Evolutionary conservation across 2,797 vertebrate genomes (phyloP), one percentile per base, ranked within the genome.

Genomic region (Aplochiton taeniatus): DNA sequence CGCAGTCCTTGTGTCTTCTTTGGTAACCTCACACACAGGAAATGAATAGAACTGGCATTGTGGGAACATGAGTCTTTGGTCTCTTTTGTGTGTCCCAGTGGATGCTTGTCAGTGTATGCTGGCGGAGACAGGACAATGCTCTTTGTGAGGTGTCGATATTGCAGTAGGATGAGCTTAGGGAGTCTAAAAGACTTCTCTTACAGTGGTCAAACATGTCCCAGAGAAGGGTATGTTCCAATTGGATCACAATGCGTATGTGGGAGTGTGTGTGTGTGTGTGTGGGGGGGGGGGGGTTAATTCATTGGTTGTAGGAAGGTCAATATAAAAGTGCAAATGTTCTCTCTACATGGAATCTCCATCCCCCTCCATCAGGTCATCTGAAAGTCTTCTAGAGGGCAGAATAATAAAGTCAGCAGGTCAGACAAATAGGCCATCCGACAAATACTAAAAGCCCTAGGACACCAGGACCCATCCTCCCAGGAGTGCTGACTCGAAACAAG

Each of bases 161-260:
- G 66, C 44, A 42, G 43, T 58, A 74, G 73, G 77, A 67, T 73
- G 72, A 77, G 49, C 50, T 51, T 46, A n/a, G 31, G 43, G 58
- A 61, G 62, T 66, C 57, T 72, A 63, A 59, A 71, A 76, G 64
- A 63, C 51, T 47, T 57, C 59, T 57, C 66, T 46, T 69, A 80
- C 73, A 79, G 76, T 76, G 82, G 73, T 79, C 55, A 51, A 43
- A 43, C n/a, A 45, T n/a, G 53, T 31, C 76, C 76, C 76, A 72
- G 76, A 77, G 82, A 84, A 74, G 83, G 79, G 84, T 83, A 78
- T 74, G 60, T 56, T 77, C 75, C 66, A 68, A 69, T 77, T 78
- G 75, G 17, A 19, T 60, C 6, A 47, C 44, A 47, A 14, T 58
- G 8, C 2, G 5, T 44, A 42, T 45, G 41, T 66, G 61, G 62